A percentile compares a stretch with the other conserved stretches of the same genome.
Conservation (phyloP, 2,888 invertebrate species). For the Tachina lurida region DNA sequence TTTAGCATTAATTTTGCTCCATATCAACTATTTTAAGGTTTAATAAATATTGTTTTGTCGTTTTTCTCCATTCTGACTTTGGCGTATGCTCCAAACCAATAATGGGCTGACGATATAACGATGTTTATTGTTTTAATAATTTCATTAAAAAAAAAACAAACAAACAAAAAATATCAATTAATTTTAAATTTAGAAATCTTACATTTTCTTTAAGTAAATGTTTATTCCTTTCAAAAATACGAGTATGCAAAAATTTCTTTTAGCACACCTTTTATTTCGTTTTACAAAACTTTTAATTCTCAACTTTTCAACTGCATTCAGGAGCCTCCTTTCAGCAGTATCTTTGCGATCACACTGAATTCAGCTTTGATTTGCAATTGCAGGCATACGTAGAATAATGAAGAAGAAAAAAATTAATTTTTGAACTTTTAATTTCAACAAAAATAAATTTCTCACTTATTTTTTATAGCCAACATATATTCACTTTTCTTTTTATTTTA, state of each 20-base stretch:
- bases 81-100: too few relatives aligned
- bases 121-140: neutral
- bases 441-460: neutral
- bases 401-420: neutral
- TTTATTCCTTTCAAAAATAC: neutral
- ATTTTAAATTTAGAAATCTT: neutral
- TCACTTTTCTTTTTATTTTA: neutral
- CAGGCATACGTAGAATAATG: neutral
- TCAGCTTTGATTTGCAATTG: neutral
- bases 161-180: neutral
- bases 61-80: too few relatives aligned
- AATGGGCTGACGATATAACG: too few relatives aligned
- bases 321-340: slow-evolving; percentile 5
- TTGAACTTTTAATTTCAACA: slow-evolving; percentile 19
- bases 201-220: neutral
- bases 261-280: slow-evolving; percentile 17
- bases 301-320: slow-evolving; percentile 32
- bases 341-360: slow-evolving; percentile 5
- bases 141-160: neutral
- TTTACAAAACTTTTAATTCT: slow-evolving; percentile 16
- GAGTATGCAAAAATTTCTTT: neutral
- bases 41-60: too few relatives aligned
- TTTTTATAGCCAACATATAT: neutral
- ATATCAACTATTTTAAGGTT: too few relatives aligned
- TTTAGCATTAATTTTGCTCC: too few relatives aligned